Base-by-base conservation (phyloP, 2,888 invertebrate species). In the Chrysomela aeneicollis region DNA sequence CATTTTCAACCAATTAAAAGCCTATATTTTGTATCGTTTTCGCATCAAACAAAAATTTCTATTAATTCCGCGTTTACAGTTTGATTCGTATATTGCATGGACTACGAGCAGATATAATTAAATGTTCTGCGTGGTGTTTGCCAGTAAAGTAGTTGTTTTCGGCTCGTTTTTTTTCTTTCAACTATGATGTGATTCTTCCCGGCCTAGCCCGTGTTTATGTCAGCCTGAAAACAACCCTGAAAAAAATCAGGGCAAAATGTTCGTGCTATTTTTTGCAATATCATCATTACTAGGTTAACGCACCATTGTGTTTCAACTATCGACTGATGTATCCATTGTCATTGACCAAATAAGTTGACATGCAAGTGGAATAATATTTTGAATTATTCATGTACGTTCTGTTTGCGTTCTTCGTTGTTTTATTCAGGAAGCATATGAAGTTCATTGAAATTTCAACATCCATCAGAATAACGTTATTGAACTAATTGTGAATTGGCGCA, bases 291-390 rank as follows among this genome's bases (percentile, higher is more conserved):
- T 42, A 10, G 4, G 42, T 8, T 42, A 35, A 2, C 12, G 42
- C 15, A 15, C 15, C 15, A 42, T 42, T 42, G 42, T 42, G 2
- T 3, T 42, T 15, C 19, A 4, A 19, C 4, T 52, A 32, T 15
- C 0, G 47, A 26, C 18, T 18, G n/a, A 47, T 54, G 17, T 61
- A 46, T 42, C 17, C 47, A 47, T 61, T 61, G 61, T 47, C 61
- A 61, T 61, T 61, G 61, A 61, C 61, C 61, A 54, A 61, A 54
- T 54, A 47, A 54, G 47, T 49, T 47, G 15, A 21, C 61, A 42
- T 61, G 61, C 61, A 61, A 12, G 57, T 15, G 4, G 15, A 42
- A 42, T 42, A 42, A 15, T 42, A 42, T 15, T 15, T 35, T 54
- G 61, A 61, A 54, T 61, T 32, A 61, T 42, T 42, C 42, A 42